Percentiles rank a stretch among this genome's conserved stretches.
Evolutionary conservation across 2,797 vertebrate genomes (phyloP).

Genomic region (Phyllotis vaccarum): DNA sequence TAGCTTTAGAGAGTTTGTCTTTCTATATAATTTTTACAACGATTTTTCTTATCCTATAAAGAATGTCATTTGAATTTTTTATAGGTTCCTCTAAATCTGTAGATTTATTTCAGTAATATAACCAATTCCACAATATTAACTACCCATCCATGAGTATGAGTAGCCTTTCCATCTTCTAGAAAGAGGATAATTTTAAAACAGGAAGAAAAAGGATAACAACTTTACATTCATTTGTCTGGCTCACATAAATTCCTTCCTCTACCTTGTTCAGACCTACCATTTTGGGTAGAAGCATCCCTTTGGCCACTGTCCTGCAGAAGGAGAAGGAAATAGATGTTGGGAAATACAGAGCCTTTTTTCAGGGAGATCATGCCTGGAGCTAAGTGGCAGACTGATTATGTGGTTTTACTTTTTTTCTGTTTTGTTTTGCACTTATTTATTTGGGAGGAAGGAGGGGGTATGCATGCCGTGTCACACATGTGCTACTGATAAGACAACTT

Average conservation of each 20-base stretch:
- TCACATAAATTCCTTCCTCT: background rate
- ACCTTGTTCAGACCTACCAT: background rate
- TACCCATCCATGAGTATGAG: background rate
- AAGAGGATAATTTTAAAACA: conserved; percentile 8
- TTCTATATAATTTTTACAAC: background rate
- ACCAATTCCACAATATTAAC: background rate
- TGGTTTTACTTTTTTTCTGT: background rate
- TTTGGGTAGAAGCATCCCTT: background rate
- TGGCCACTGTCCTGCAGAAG: background rate
- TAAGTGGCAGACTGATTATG: background rate
- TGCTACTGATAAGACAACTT: background rate
- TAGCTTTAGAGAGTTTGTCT: background rate
- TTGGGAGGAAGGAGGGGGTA: no score
- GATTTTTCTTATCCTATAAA: background rate
- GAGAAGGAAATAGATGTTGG: background rate
- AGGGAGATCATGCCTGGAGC: no score
- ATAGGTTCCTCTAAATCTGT: background rate
- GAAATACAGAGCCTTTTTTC: background rate
- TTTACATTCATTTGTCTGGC: background rate
- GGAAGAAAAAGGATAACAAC: background rate
- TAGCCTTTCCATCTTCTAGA: background rate
- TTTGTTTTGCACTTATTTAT: background rate
- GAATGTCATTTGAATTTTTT: background rate
- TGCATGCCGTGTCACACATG: background rate
- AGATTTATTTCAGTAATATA: background rate